Evolutionary conservation across 2,113 vertebrate genomes (phyloP).

Genomic region (Sardina pilchardus): DNA sequence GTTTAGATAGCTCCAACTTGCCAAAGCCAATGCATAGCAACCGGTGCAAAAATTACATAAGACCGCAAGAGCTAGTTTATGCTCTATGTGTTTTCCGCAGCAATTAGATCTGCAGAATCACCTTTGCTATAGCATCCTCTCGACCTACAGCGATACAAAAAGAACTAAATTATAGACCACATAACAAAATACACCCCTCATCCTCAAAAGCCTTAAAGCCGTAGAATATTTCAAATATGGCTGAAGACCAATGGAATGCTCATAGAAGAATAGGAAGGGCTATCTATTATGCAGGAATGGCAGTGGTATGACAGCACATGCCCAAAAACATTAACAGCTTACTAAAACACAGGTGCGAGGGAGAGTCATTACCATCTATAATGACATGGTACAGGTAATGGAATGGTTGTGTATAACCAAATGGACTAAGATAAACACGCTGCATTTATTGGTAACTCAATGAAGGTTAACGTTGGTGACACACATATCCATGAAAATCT

Average conservation of each 20-base stretch:
- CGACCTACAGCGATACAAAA: not conserved
- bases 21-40: slow-evolving; percentile 33
- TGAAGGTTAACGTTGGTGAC: not conserved
- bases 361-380: too few species aligned
- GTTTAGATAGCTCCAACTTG: slow-evolving; percentile 19
- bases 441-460: too few species aligned
- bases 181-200: not conserved
- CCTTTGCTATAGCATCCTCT: not conserved
- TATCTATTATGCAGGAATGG: too few species aligned
- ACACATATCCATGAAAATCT: not conserved
- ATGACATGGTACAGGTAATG: too few species aligned
- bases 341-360: too few species aligned
- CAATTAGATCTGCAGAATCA: slow-evolving; percentile 13
- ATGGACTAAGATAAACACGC: too few species aligned
- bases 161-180: not conserved
- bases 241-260: too few species aligned
- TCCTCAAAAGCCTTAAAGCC: not conserved
- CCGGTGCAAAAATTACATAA: slow-evolving; percentile 30
- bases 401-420: too few species aligned
- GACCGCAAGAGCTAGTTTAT: not conserved
- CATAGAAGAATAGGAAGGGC: too few species aligned
- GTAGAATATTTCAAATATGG: not conserved
- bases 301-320: too few species aligned
- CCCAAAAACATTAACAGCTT: too few species aligned
- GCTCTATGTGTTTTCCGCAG: not conserved